phyloP scores from a whole-genome alignment of 2,888 invertebrate genomes.

The Drosophila bunnanda region DNA sequence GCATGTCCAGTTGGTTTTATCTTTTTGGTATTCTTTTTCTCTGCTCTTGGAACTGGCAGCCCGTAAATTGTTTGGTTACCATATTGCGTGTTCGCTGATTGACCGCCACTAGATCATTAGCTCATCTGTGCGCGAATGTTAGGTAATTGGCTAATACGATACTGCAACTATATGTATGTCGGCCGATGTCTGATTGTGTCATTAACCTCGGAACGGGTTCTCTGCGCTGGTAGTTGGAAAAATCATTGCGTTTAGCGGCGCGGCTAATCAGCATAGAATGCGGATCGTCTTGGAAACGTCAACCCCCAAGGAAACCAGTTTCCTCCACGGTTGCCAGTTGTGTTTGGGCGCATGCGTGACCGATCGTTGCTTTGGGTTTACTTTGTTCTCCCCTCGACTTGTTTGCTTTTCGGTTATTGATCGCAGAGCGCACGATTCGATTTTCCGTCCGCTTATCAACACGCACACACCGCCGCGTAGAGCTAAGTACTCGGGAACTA shows the following conservation, averaged over 20 bases:
- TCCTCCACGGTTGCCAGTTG: constrained; percentile 2
- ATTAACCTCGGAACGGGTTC: constrained; percentile 50
- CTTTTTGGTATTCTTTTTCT: constrained; percentile 14
- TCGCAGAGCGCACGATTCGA: constrained; percentile 36
- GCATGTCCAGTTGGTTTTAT: constrained; percentile 18
- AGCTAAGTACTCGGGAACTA: constrained; percentile 12
- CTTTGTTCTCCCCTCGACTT: constrained; percentile 9
- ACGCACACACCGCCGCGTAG: constrained; percentile 9
- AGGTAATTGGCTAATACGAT: constrained; percentile 32
- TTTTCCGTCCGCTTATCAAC: constrained; percentile 41
- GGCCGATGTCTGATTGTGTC: constrained; percentile 28
- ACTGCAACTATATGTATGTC: constrained; percentile 36
- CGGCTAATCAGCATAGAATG: constrained; percentile 50
- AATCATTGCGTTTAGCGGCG: constrained; percentile 21
- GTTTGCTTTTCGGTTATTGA: constrained; percentile 36
- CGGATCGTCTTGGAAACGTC: constrained; percentile 45
- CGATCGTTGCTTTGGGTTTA: constrained; percentile 15
- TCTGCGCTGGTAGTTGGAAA: constrained; percentile 29
- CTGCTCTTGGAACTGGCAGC: neutral
- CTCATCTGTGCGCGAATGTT: constrained; percentile 27
- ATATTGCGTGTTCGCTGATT: constrained; percentile 25
- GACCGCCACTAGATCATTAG: constrained; percentile 35
- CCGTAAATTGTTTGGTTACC: constrained; percentile 4
- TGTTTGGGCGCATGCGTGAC: constrained; percentile 45
- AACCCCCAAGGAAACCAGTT: constrained; percentile 40